Percentiles rank a stretch among this genome's conserved stretches.
Conservation (phyloP, 2,113 vertebrate species). For the Pterocles gutturalis region DNA sequence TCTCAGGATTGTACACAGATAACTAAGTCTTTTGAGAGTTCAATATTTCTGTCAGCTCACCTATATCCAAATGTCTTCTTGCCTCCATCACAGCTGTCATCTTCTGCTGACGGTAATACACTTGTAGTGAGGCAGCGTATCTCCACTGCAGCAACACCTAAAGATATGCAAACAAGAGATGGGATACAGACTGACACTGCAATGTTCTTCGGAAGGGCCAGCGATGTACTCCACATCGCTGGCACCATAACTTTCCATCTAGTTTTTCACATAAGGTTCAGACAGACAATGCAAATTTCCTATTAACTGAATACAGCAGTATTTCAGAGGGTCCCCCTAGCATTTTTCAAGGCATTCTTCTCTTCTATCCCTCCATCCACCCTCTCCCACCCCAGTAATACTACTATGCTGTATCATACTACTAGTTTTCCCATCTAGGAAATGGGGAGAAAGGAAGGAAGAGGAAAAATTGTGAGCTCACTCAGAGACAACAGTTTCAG, state of each 20-base stretch:
- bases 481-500: background rate
- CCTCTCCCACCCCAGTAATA: background rate
- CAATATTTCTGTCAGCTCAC: conserved; percentile 55
- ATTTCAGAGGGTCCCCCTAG: background rate
- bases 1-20: background rate
- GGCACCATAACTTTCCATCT: background rate
- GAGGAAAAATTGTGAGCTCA: background rate
- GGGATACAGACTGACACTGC: background rate
- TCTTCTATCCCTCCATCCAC: background rate
- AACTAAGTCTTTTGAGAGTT: background rate
- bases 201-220: background rate
- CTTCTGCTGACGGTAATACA: conserved; percentile 70
- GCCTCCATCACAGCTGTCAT: conserved; percentile 66
- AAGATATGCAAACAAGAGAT: background rate
- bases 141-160: conserved; percentile 83
- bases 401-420: background rate
- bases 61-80: conserved; percentile 67
- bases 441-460: background rate
- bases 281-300: background rate
- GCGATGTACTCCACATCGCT: background rate
- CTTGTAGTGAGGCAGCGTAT: conserved; percentile 21
- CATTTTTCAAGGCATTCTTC: background rate
- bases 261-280: background rate
- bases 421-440: background rate
- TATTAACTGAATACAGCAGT: background rate